A percentile compares a stretch with the other conserved stretches of the same genome.
phyloP scores from a whole-genome alignment of 2,113 vertebrate species.

The Malurus cyaneus region DNA sequence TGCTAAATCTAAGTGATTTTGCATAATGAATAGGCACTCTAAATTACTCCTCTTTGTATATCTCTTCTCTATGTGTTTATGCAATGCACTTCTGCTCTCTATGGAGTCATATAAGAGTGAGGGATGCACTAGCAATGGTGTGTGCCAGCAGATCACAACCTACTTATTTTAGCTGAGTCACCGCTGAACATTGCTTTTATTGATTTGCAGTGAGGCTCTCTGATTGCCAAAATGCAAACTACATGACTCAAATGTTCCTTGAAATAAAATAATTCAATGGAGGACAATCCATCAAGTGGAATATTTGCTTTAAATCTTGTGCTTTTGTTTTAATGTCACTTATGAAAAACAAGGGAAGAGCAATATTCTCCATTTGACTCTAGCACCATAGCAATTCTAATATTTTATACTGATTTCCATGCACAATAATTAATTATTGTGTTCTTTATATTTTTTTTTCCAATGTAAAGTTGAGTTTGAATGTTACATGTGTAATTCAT shows the following conservation, averaged over 20 bases:
- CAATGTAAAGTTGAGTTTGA: neutral
- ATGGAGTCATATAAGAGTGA: neutral
- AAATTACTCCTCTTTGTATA: neutral
- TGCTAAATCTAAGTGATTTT: neutral
- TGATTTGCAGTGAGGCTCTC: neutral
- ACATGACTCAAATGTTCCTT: neutral
- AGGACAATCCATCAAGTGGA: neutral
- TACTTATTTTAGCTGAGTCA: neutral
- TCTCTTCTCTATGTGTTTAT: neutral
- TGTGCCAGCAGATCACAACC: neutral
- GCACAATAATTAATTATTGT: neutral
- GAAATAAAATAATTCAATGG: neutral
- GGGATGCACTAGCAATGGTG: neutral
- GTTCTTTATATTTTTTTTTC: neutral
- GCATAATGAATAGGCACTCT: neutral
- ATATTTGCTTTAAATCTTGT: neutral
- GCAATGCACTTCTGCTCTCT: neutral
- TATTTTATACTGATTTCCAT: neutral
- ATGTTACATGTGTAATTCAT: neutral
- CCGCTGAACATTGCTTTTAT: neutral
- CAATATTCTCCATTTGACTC: neutral
- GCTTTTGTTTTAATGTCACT: neutral
- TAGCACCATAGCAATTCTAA: neutral
- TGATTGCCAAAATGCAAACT: neutral
- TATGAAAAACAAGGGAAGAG: neutral